Evolutionary conservation across 2,113 vertebrate genomes (phyloP), one percentile per base, ranked within the genome.

Genomic region (Pelvicachromis taeniatus): DNA sequence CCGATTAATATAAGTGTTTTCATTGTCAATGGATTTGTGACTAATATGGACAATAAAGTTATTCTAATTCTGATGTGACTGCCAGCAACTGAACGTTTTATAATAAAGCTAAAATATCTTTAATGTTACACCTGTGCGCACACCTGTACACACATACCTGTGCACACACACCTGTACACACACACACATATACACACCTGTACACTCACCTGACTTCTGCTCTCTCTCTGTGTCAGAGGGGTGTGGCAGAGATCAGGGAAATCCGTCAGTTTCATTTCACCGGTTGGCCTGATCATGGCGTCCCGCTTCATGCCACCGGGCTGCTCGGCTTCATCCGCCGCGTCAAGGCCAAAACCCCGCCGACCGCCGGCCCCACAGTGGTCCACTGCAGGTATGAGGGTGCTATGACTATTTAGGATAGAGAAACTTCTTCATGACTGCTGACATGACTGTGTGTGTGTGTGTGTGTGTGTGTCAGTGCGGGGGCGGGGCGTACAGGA

Each of bases 251-350:
- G 93, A 99, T 99, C 92, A 95, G 98, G 70, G 98, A 99, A 94
- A 99, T 99, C 92, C 96, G 97, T 11, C 98, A 99, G 94, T 99
- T 99, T 52, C 98, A 99, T 89, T 99, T 99, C 96, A 99, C 98
- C 0, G 98, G 98, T 42, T 99, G 99, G 99, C 98, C 98, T 0
- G 99, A 99, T 85, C 99, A 99, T 0, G 98, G 99, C 0, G 99
- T 99, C 1, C 99, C 99, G 0, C 98, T 98, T 84, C 98, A 99
- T 1, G 97, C 99, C 2, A 99, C 98, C 0, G 98, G 98, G 26
- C 96, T 99, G 79, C 96, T 99, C 78, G 99, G 98, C 1, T 99
- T 99, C 89, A 97, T 99, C 17, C 96, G 98, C 65, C 96, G 98
- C 45, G 97, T 99, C 83, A 99, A 99, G 80, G 96, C 97, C 89